phyloP scores from a whole-genome alignment of 2,797 vertebrate genomes.

The Phrynocephalus forsythii region DNA sequence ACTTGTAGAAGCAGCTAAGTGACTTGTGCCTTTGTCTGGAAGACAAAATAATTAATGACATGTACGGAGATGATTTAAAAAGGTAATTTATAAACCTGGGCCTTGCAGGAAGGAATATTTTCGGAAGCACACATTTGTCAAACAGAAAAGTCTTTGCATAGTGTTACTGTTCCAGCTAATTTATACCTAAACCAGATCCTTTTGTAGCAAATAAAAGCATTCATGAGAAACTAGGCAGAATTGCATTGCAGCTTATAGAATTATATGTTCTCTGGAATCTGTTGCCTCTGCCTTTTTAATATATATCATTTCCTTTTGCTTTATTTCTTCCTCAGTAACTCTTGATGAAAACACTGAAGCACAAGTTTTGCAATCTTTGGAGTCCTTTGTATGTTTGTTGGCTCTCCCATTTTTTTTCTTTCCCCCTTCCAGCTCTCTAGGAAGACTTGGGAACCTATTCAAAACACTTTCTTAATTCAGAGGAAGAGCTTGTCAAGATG shows the following conservation, averaged over 20 bases:
- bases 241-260: neutral
- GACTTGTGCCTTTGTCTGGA: slow-evolving; percentile 52
- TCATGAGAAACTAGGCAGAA: neutral
- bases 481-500: too few relatives aligned
- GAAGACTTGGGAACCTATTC: neutral
- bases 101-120: slow-evolving; percentile 35
- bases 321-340: neutral
- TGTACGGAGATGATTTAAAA: slow-evolving; percentile 49
- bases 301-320: neutral
- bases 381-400: neutral
- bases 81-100: slow-evolving; percentile 12
- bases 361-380: neutral
- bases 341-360: neutral
- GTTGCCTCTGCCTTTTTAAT: neutral
- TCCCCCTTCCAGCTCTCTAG: neutral
- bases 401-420: neutral
- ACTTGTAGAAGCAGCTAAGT: slow-evolving; percentile 50
- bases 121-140: slow-evolving; percentile 20
- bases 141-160: neutral
- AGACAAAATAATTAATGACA: slow-evolving; percentile 50
- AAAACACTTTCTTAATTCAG: too few relatives aligned
- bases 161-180: slow-evolving; percentile 17
- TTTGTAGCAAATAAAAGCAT: slow-evolving; percentile 30
- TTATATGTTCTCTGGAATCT: too few relatives aligned
- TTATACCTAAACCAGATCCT: neutral